Evolutionary conservation across 2,888 invertebrate species (phyloP).

Genomic region (Cantharis rustica): DNA sequence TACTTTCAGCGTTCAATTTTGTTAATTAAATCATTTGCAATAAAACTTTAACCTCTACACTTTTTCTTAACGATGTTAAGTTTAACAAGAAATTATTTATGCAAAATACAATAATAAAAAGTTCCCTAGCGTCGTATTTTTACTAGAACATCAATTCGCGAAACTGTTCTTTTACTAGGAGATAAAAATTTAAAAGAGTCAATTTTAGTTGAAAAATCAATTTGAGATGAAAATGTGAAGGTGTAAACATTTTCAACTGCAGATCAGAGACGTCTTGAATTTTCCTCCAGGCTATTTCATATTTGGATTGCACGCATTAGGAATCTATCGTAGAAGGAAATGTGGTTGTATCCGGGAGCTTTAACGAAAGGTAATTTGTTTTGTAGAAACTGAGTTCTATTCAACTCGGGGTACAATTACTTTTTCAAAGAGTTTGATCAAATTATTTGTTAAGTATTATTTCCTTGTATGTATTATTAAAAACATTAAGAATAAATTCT

Average conservation of each 20-base stretch:
- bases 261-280: neutral
- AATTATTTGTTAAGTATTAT: neutral
- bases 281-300: slow-evolving; percentile 4
- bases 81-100: neutral
- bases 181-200: neutral
- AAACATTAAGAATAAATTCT: neutral
- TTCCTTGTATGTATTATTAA: neutral
- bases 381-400: slow-evolving; percentile 18
- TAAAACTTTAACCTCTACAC: neutral
- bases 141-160: neutral
- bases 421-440: neutral
- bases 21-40: neutral
- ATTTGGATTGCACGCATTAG: slow-evolving; percentile 12
- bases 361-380: slow-evolving; percentile 12
- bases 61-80: neutral
- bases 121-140: neutral
- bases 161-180: neutral
- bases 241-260: neutral
- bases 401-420: neutral
- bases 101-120: neutral
- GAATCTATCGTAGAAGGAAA: slow-evolving; percentile 13
- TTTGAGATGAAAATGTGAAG: neutral
- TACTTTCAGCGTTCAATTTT: neutral
- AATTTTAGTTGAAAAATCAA: neutral
- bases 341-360: slow-evolving; percentile 13